Evolutionary conservation across 2,888 invertebrate genomes (phyloP).

Genomic region (Latheticus oryzae): DNA sequence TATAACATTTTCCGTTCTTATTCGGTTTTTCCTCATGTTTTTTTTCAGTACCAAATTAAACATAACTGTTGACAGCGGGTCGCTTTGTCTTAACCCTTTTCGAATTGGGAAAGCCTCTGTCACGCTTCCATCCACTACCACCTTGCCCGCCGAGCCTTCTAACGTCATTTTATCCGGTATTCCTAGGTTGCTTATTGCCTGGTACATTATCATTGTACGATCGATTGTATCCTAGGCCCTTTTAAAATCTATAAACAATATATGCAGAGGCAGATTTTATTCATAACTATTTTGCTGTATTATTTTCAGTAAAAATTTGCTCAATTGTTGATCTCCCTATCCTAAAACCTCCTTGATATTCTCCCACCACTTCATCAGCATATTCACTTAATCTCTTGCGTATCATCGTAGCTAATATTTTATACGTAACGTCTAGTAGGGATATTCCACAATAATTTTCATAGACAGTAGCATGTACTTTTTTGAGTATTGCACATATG

Average conservation of each 20-base stretch:
- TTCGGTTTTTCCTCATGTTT: not conserved
- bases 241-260: not conserved
- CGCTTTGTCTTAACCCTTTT: not conserved
- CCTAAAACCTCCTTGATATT: not conserved
- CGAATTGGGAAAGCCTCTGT: not conserved
- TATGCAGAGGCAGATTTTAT: too few relatives aligned
- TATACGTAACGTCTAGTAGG: not conserved
- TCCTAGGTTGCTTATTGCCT: not conserved
- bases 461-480: not conserved
- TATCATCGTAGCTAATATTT: too few relatives aligned
- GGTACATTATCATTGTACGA: not conserved
- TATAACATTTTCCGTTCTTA: not conserved
- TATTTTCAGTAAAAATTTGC: not conserved
- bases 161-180: not conserved
- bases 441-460: not conserved
- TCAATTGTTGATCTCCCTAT: not conserved
- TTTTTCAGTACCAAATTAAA: not conserved
- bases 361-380: not conserved
- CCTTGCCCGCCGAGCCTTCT: not conserved
- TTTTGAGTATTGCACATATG: not conserved
- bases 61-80: too few relatives aligned
- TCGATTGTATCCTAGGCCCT: not conserved
- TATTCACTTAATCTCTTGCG: not conserved
- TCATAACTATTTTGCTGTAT: conserved; percentile 1
- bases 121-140: not conserved